Percentiles rank a stretch among this genome's conserved stretches.
phyloP scores from a whole-genome alignment of 2,888 invertebrate species.

The Diarsia dahlii region DNA sequence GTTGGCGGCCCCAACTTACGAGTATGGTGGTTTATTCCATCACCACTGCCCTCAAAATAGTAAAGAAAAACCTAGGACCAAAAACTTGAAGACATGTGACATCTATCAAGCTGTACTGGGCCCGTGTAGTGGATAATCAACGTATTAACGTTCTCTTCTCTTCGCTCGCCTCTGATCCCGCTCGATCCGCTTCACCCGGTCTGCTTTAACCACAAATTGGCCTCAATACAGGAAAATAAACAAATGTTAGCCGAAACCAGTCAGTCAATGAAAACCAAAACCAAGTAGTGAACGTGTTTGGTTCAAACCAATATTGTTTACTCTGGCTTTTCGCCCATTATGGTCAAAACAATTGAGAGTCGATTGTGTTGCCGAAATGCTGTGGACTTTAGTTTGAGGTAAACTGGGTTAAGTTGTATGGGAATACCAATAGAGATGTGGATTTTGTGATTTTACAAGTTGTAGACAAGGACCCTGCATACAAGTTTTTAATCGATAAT shows the following conservation, averaged over 20 bases:
- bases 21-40: no score
- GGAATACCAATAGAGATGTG: not conserved
- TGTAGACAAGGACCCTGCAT: no score
- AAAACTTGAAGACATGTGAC: no score
- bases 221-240: slow-evolving; percentile 9
- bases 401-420: not conserved
- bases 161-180: no score
- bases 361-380: not conserved
- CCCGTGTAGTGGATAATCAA: no score
- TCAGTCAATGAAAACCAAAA: not conserved
- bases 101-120: no score
- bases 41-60: no score
- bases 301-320: slow-evolving; percentile 15
- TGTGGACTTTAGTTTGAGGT: not conserved
- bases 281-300: not conserved
- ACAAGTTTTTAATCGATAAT: no score
- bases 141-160: no score
- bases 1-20: no score
- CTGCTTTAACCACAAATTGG: not conserved
- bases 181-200: no score
- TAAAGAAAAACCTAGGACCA: no score
- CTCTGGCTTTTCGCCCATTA: slow-evolving; percentile 8
- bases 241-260: not conserved
- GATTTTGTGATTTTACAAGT: not conserved
- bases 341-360: slow-evolving; percentile 19